phyloP scores from a whole-genome alignment of 2,888 invertebrate species.

The Uropetala carovei region DNA sequence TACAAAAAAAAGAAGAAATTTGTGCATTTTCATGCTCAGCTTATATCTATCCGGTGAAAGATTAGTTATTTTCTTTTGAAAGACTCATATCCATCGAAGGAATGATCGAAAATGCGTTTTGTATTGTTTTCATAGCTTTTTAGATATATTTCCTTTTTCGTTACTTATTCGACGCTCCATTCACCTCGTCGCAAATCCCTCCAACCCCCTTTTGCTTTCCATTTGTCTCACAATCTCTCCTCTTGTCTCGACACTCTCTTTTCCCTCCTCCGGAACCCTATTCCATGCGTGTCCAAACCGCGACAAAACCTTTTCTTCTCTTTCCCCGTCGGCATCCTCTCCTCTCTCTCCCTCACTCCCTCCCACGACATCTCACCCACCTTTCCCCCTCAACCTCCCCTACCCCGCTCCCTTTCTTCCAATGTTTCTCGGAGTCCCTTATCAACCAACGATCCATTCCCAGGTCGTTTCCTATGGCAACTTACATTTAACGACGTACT shows the following conservation, averaged over 20 bases:
- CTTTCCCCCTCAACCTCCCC: not conserved
- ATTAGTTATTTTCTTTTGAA: not conserved
- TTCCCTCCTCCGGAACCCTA: not conserved
- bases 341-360: not conserved
- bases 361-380: not conserved
- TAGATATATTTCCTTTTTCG: not conserved
- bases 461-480: conserved; percentile 63
- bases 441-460: conserved; percentile 62
- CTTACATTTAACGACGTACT: conserved; percentile 62
- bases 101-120: not conserved
- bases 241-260: not conserved
- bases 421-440: conserved; percentile 49
- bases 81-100: not conserved
- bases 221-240: conserved; percentile 2
- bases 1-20: no score
- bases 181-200: not conserved
- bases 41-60: not conserved
- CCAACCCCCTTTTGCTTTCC: not conserved
- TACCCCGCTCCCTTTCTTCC: conserved; percentile 1
- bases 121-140: not conserved
- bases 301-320: conserved; percentile 12
- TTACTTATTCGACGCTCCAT: not conserved
- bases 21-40: not conserved
- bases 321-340: not conserved
- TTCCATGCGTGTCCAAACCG: conserved; percentile 23